Evolutionary conservation across 2,888 invertebrate genomes (phyloP), one percentile per base, ranked within the genome.

Genomic region (Diadegma fenestrale): DNA sequence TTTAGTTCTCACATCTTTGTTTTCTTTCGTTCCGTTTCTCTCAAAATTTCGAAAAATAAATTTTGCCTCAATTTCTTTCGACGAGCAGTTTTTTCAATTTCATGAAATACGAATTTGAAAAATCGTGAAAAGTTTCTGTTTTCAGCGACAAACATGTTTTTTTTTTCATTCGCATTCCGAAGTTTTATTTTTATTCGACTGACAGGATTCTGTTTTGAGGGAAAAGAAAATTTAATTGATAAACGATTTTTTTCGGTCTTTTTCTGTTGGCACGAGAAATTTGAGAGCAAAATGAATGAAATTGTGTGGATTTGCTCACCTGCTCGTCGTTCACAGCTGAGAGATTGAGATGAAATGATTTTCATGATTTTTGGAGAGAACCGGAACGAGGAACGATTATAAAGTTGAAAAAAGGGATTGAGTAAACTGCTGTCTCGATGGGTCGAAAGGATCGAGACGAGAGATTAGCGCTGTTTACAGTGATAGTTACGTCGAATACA

Each of bases 381-480:
- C 1, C 22, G n/a, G 14, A 61, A 17, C 4, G 22, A 61, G 4
- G 22, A 22, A 58, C 8, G n/a, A 41, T 45, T 14, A 12, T 26
- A 14, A 43, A 22, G 10, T 26, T n/a, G 37, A 33, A 41, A 43
- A 61, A 73, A 12, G 17, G 5, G 43, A 61, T 61, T 22, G 37
- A 14, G 22, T 58, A 41, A 61, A 61, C 61, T n/a, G 43, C 61
- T n/a, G 43, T 54, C 12, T 22, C 33, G 73, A 19, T 61, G 8
- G 4, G 19, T 37, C 8, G 61, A 68, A 80, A 72, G 68, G 72
- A 72, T 72, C 72, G 72, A 71, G 69, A 58, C 48, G 26, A 71
- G 86, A 86, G 87, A 87, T 88, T 84, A 86, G 75, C 80, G 88
- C 87, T 89, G 88, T 91, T 91, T 91, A 90, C 88, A 88, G 71